A percentile compares a stretch with the other conserved stretches of the same genome.
Evolutionary conservation across 2,113 vertebrate species (phyloP).

Genomic region (rabbit (Oryctolagus cuniculus)): mOryCun1.1 NC_091436.1:153771001-153771500

Average conservation of each 20-base stretch:
- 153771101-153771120: no score
- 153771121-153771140: neutral
- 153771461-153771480: neutral
- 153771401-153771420: neutral
- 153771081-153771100: no score
- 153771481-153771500: neutral
- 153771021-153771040: no score
- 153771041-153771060: no score
- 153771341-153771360: neutral
- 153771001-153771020: no score
- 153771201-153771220: neutral
- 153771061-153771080: no score
- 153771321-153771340: neutral
- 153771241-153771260: neutral
- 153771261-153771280: neutral
- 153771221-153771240: neutral
- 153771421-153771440: neutral
- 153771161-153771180: neutral
- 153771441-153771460: neutral
- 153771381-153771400: neutral
- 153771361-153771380: neutral
- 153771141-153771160: neutral
- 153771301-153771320: neutral
- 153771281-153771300: neutral
- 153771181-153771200: neutral